Evolutionary conservation across 2,113 vertebrate species (phyloP).

Genomic region (Maccullochella peelii): DNA sequence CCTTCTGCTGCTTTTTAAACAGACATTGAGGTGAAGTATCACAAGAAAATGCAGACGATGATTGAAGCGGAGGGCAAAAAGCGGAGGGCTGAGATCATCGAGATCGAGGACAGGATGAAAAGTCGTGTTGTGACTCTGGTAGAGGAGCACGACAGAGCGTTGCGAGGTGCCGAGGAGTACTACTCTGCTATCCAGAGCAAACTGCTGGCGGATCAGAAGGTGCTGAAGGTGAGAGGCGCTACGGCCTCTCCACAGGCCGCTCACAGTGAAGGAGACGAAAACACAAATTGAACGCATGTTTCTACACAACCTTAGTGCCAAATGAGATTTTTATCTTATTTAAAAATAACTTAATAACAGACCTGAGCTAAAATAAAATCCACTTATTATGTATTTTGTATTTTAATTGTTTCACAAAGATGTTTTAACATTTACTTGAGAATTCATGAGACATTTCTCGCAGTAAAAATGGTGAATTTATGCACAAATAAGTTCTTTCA

Average conservation of each 20-base stretch:
- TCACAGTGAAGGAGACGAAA: not conserved
- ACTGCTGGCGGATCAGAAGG: slow-evolving; percentile 84
- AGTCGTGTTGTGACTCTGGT: slow-evolving; percentile 83
- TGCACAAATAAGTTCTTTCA: no score
- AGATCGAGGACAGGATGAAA: slow-evolving; percentile 88
- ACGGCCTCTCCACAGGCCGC: not conserved
- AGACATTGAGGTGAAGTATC: slow-evolving; percentile 89
- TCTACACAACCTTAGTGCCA: not conserved
- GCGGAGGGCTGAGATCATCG: slow-evolving; percentile 83
- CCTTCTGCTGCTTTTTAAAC: not conserved
- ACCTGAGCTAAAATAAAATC: not conserved
- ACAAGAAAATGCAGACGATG: slow-evolving; percentile 84
- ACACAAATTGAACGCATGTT: not conserved
- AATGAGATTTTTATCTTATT: not conserved
- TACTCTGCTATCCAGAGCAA: slow-evolving; percentile 82
- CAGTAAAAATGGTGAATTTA: no score
- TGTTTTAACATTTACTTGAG: no score
- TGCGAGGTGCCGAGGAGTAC: slow-evolving; percentile 88
- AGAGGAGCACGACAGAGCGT: slow-evolving; percentile 86
- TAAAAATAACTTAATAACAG: no score
- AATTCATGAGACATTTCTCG: no score
- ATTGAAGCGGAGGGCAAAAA: slow-evolving; percentile 83
- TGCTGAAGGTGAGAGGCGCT: slow-evolving; percentile 85
- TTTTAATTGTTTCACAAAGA: no score
- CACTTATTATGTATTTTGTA: not conserved